A percentile compares a stretch with the other conserved stretches of the same genome.
Evolutionary conservation across 2,797 vertebrate species (phyloP).

Genomic region (Neosalanx taihuensis): DNA sequence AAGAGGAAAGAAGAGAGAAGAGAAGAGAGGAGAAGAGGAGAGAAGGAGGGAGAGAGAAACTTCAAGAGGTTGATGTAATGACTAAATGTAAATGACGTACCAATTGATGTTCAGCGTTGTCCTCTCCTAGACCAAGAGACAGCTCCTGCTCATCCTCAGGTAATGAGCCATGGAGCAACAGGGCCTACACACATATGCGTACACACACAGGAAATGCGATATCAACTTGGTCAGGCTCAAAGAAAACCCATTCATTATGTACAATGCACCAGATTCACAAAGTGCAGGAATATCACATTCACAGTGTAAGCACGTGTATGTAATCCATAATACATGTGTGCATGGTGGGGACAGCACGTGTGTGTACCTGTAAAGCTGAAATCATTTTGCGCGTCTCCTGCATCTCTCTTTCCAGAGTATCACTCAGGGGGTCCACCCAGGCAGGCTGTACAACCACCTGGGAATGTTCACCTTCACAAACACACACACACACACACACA

Average conservation of each 20-base stretch:
- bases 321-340: background rate
- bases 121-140: slow-evolving; percentile 79
- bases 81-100: slow-evolving; percentile 52
- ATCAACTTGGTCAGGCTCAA: slow-evolving; percentile 28
- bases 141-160: slow-evolving; percentile 90
- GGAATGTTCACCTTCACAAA: slow-evolving; percentile 34
- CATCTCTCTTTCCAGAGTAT: slow-evolving; percentile 90
- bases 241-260: background rate
- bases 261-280: slow-evolving; percentile 3
- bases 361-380: slow-evolving; percentile 87
- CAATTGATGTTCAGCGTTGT: slow-evolving; percentile 86
- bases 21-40: background rate
- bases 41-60: slow-evolving; percentile 14
- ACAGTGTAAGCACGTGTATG: background rate
- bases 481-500: slow-evolving; percentile 13
- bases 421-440: slow-evolving; percentile 87
- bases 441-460: slow-evolving; percentile 32
- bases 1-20: background rate
- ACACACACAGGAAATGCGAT: background rate
- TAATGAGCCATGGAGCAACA: slow-evolving; percentile 88
- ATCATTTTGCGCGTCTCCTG: slow-evolving; percentile 95
- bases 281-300: slow-evolving; percentile 7
- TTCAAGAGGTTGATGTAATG: slow-evolving; percentile 14
- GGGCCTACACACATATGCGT: slow-evolving; percentile 71
- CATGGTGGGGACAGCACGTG: background rate